Evolutionary conservation across 2,888 invertebrate species (phyloP).

Genomic region (Blastobasis lacticolella): DNA sequence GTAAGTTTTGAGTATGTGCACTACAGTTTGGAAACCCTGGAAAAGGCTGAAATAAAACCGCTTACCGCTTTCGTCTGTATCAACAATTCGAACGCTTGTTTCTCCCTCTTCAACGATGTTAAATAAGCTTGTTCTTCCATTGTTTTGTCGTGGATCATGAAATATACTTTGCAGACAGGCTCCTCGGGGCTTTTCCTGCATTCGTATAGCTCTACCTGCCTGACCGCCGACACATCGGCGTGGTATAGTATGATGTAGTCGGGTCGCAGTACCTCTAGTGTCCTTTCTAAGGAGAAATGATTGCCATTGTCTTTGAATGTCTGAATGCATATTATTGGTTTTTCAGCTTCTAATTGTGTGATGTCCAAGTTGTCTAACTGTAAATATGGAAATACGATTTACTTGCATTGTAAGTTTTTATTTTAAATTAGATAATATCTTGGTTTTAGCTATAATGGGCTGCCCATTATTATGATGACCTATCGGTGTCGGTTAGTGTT

Average conservation of each 20-base stretch:
- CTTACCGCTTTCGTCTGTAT: constrained; percentile 93
- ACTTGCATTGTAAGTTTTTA: too few species aligned
- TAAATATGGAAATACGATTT: constrained; percentile 20
- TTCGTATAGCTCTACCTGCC: constrained; percentile 92
- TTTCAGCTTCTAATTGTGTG: constrained; percentile 75
- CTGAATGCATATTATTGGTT: constrained; percentile 83
- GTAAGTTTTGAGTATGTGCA: too few species aligned
- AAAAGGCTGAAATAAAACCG: constrained; percentile 3
- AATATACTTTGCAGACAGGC: constrained; percentile 83
- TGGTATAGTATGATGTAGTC: constrained; percentile 93
- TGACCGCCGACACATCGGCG: constrained; percentile 87
- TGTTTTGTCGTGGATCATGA: constrained; percentile 91
- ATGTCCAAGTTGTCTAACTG: constrained; percentile 81
- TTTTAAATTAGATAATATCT: too few species aligned
- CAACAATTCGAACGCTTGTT: constrained; percentile 93
- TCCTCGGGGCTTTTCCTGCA: constrained; percentile 66
- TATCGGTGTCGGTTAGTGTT: too few species aligned
- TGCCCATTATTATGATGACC: too few species aligned
- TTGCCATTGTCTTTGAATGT: constrained; percentile 85
- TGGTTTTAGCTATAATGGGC: too few species aligned
- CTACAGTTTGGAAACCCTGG: too few species aligned
- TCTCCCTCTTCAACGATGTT: constrained; percentile 91
- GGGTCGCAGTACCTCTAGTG: constrained; percentile 80
- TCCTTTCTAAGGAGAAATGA: constrained; percentile 80
- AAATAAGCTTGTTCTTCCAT: constrained; percentile 98